Evolutionary conservation across 2,888 invertebrate genomes (phyloP).

Genomic region (Acleris literana): DNA sequence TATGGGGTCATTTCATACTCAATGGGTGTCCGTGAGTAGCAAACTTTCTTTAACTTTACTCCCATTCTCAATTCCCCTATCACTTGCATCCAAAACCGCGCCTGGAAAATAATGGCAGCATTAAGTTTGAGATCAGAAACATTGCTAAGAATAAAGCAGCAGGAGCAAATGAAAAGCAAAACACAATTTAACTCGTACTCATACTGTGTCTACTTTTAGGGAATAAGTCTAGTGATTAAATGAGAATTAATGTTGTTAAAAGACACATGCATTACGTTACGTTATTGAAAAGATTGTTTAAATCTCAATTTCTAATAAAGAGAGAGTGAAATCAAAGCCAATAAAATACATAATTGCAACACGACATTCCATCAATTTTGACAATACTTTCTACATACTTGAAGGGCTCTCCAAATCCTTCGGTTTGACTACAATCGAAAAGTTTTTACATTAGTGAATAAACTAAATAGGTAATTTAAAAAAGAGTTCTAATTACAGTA

Average conservation of each 20-base stretch:
- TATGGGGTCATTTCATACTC: constrained; percentile 98
- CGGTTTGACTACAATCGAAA: constrained; percentile 85
- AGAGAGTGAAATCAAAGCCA: constrained; percentile 18
- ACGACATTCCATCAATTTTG: constrained; percentile 31
- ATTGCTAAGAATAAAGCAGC: constrained; percentile 52
- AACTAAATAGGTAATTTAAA: background rate
- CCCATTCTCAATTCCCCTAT: constrained; percentile 96
- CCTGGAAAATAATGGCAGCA: constrained; percentile 82
- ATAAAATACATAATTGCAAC: constrained; percentile 12
- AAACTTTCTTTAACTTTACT: constrained; percentile 95
- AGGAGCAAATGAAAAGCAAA: constrained; percentile 45
- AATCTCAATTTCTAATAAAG: background rate
- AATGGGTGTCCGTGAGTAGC: constrained; percentile 89
- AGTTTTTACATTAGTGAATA: constrained; percentile 47
- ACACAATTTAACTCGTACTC: constrained; percentile 3
- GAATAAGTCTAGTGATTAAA: no score
- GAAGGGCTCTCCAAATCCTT: constrained; percentile 90
- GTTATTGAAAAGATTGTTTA: background rate
- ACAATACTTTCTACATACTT: constrained; percentile 84
- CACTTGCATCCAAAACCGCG: constrained; percentile 97
- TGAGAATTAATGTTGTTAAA: background rate
- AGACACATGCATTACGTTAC: background rate
- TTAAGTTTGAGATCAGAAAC: constrained; percentile 36
- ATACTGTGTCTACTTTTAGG: background rate
- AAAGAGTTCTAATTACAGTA: constrained; percentile 14